phyloP scores from a whole-genome alignment of 1,140 invertebrate species.

The honey bee (Apis mellifera) region DNA sequence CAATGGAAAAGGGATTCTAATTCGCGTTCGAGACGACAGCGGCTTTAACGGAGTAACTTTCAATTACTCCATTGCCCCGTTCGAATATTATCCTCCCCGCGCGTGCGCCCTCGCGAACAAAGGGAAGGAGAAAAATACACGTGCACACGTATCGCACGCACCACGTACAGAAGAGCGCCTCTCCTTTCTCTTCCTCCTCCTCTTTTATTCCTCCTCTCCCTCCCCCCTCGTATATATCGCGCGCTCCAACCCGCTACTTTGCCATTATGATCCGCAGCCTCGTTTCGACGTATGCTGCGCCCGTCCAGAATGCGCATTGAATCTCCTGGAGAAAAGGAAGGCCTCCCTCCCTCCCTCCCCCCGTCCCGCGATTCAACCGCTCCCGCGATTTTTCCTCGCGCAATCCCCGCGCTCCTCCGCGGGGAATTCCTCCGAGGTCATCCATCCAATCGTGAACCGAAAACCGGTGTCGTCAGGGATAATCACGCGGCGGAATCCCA shows the following conservation, averaged over 20 bases:
- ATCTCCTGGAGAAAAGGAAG: background rate
- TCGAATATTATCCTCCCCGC: background rate
- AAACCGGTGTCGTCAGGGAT: constrained; percentile 29
- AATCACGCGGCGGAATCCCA: constrained; percentile 36
- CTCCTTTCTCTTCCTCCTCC: background rate
- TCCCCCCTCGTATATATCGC: background rate
- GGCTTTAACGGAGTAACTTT: constrained; percentile 8
- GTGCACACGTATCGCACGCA: background rate
- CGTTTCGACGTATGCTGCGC: constrained; percentile 20
- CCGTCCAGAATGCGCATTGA: constrained; percentile 39
- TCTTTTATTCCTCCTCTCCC: background rate
- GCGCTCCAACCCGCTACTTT: constrained; percentile 32
- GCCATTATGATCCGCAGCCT: constrained; percentile 43
- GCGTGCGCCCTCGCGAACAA: background rate
- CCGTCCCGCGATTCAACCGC: constrained; percentile 26
- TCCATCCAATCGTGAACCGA: constrained; percentile 51
- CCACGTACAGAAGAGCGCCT: background rate
- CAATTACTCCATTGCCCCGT: constrained; percentile 39
- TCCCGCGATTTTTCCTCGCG: constrained; percentile 41
- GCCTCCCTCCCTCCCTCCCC: too few relatives aligned
- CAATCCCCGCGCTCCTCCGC: constrained; percentile 4
- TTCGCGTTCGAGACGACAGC: background rate
- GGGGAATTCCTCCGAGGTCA: constrained; percentile 41
- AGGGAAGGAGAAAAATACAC: background rate
- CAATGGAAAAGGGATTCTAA: background rate